Base-by-base conservation (phyloP, 1,140 invertebrate species). In the Drosophila trapezifrons region DNA sequence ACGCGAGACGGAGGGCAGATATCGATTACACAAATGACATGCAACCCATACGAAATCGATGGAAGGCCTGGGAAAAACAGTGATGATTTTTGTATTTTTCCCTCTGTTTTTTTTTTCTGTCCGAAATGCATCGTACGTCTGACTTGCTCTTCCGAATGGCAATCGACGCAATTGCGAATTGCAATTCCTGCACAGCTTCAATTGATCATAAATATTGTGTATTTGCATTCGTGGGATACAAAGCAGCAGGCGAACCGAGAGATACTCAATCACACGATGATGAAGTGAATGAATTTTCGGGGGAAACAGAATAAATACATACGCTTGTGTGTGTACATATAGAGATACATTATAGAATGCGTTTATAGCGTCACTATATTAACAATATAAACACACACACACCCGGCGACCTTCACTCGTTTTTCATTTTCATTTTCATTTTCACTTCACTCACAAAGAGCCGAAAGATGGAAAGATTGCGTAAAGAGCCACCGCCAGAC, bases 401-500 rank as follows among this genome's bases (percentile, higher is more conserved):
- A 15, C 7, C 2, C 9, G 15, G 40, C 64, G 83, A 83, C 83
- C 83, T 86, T 86, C 83, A 45, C 56, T 87, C 76, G 56, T 52
- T 72, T 76, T 66, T 78, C 70, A 49, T 80, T 77, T 60, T 40
- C 65, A 40, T 70, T 60, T 59, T 47, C 72, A 79, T 66, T 70
- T 74, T 22, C 25, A 63, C 54, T 73, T 63, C 58, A 74, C 70
- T 63, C 51, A 32, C 73, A 51, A 54, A 75, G 43, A 20, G 18
- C n/a, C 37, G 37, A 45, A 27, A 54, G 18, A 32, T 35, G 38
- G 35, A 20, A 77, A 58, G 56, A 87, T 86, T 87, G 83, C 83
- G 84, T 83, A 86, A 85, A 85, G 57, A 71, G 63, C 56, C 72
- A 62, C 56, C 59, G 25, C 18, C 64, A 10, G 32, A 45, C 56